phyloP scores from a whole-genome alignment of 2,888 invertebrate species.

The Tortricodes alternella region DNA sequence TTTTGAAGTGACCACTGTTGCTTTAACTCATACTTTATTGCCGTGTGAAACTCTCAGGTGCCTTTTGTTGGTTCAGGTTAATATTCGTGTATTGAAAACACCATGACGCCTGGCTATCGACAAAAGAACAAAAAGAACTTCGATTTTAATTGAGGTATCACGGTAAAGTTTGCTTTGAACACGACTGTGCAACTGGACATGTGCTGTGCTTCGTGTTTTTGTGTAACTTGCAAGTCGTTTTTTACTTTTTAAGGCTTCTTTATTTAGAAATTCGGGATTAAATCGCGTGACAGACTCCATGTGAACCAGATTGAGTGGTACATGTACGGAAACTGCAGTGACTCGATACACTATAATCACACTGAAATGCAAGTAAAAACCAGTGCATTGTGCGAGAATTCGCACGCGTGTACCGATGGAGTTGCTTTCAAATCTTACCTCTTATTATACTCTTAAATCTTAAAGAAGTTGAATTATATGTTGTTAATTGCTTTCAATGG shows the following conservation, averaged over 20 bases:
- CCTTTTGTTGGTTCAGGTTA: slow-evolving; percentile 45
- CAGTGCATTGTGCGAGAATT: slow-evolving; percentile 24
- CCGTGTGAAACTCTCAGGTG: slow-evolving; percentile 62
- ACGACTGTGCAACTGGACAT: slow-evolving; percentile 25
- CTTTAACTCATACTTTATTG: slow-evolving; percentile 54
- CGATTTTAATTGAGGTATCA: slow-evolving; percentile 45
- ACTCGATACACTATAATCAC: slow-evolving; percentile 13
- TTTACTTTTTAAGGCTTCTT: not conserved
- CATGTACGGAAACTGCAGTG: slow-evolving; percentile 13
- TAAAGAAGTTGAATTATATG: slow-evolving; percentile 19
- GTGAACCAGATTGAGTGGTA: not conserved
- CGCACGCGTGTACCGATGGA: slow-evolving; percentile 31
- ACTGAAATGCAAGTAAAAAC: slow-evolving; percentile 25
- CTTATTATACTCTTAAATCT: slow-evolving; percentile 12
- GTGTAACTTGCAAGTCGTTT: not conserved
- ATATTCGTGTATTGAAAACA: slow-evolving; percentile 42
- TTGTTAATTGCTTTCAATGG: slow-evolving; percentile 23
- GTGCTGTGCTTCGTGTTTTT: slow-evolving; percentile 12
- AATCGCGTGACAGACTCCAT: slow-evolving; percentile 3
- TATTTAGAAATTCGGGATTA: not conserved
- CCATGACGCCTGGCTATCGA: slow-evolving; percentile 30
- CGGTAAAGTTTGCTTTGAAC: slow-evolving; percentile 28
- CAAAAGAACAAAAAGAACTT: slow-evolving; percentile 44
- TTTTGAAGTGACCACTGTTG: slow-evolving; percentile 30
- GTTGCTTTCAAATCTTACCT: slow-evolving; percentile 19